phyloP scores from a whole-genome alignment of 2,797 vertebrate species.

The Nannoperca australis region DNA sequence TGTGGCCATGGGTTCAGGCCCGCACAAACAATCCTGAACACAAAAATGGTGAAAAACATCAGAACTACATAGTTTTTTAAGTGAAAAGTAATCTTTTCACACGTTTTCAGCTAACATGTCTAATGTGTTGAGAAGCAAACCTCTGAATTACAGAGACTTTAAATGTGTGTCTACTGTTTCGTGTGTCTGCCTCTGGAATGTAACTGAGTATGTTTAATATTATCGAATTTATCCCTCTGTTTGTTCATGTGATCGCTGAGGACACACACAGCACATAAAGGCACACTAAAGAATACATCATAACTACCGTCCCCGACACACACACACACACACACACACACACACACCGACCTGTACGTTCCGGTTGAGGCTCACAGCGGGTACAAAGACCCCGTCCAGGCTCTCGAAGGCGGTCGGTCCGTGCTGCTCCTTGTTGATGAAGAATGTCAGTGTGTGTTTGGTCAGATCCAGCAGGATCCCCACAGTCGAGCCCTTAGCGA shows the following conservation, averaged over 20 bases:
- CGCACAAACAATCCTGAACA: too few species aligned
- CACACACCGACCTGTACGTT: slow-evolving; percentile 92
- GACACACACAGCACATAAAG: background rate
- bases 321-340: slow-evolving; percentile 32
- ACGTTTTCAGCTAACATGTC: too few species aligned
- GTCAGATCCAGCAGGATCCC: slow-evolving; percentile 95
- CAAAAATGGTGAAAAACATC: too few species aligned
- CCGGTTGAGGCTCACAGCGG: slow-evolving; percentile 97
- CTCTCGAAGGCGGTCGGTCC: slow-evolving; percentile 95
- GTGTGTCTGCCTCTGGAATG: too few species aligned
- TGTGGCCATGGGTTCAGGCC: too few species aligned
- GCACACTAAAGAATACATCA: background rate
- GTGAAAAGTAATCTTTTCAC: too few species aligned
- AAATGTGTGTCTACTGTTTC: too few species aligned
- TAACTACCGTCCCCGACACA: background rate
- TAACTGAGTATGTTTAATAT: background rate
- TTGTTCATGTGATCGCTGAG: background rate
- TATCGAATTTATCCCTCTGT: background rate
- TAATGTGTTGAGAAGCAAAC: too few species aligned
- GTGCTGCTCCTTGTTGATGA: slow-evolving; percentile 96
- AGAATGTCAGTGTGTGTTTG: slow-evolving; percentile 94
- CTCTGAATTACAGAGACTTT: too few species aligned
- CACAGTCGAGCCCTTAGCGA: slow-evolving; percentile 93
- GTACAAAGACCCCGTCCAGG: slow-evolving; percentile 96
- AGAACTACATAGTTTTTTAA: too few species aligned